These are phyloP conservation scores for Coregonus suidteri DNA, from an alignment of 2,797 vertebrate species.

Conservation along the genomic window DNA sequence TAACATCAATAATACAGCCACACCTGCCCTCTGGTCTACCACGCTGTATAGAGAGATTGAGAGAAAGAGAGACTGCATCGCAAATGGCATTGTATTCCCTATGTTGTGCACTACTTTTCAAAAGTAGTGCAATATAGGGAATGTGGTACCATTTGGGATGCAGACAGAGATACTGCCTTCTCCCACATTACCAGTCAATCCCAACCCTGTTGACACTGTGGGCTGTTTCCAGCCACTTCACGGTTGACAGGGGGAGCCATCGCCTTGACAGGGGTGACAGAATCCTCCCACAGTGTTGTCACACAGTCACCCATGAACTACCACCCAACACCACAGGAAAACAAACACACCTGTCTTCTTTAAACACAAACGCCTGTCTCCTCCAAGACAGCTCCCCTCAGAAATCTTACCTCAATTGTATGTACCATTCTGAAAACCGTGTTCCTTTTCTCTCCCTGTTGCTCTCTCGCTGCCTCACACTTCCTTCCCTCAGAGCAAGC, in stretches of 20 bases:
- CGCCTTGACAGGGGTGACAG: constrained; percentile 52
- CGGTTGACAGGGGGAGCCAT: constrained; percentile 48
- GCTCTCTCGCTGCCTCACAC: background rate
- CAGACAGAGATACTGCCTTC: constrained; percentile 4
- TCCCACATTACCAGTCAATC: constrained; percentile 36
- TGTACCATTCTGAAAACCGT: background rate
- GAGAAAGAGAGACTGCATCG: background rate
- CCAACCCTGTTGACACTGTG: constrained; percentile 41
- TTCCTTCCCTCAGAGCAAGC: constrained; percentile 5
- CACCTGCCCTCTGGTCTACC: background rate
- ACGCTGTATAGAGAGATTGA: background rate
- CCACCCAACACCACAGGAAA: constrained; percentile 37
- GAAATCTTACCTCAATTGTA: constrained; percentile 11
- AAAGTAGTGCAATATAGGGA: background rate
- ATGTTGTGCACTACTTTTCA: too few species aligned
- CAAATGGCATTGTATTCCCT: background rate
- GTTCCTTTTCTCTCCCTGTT: background rate
- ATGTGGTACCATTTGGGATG: background rate
- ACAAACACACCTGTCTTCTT: background rate
- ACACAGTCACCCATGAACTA: constrained; percentile 60
- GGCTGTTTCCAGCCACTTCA: constrained; percentile 32
- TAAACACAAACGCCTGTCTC: constrained; percentile 25
- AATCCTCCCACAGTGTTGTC: constrained; percentile 53
- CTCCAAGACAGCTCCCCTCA: constrained; percentile 47
- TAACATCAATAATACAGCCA: background rate